Evolutionary conservation across 2,888 invertebrate genomes (phyloP).

Genomic region (Patella ulyssiponensis): DNA sequence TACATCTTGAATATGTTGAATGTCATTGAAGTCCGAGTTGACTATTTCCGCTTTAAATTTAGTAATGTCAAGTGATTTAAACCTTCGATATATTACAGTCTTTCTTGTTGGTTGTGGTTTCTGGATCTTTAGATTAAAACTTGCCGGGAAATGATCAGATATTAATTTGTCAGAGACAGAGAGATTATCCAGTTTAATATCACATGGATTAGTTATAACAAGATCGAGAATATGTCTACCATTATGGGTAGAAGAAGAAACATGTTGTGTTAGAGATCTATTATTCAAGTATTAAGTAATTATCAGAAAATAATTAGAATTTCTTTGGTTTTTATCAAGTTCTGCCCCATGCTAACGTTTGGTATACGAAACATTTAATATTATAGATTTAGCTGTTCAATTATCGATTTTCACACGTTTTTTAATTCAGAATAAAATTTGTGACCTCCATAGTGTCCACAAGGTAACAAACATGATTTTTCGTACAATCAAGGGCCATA

Average conservation of each 20-base stretch:
- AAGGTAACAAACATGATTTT: too few relatives aligned
- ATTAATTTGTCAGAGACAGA: conserved; percentile 6
- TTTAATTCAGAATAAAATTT: too few relatives aligned
- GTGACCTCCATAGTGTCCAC: too few relatives aligned
- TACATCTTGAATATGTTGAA: neutral
- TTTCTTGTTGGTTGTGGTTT: neutral
- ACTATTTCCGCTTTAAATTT: neutral
- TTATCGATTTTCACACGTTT: too few relatives aligned
- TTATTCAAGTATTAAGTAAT: neutral
- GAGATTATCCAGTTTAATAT: neutral
- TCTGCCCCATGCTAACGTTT: too few relatives aligned
- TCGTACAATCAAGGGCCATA: too few relatives aligned
- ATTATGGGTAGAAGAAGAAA: neutral
- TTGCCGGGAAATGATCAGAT: neutral
- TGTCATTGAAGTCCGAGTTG: neutral
- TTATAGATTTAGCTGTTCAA: too few relatives aligned
- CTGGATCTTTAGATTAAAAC: neutral
- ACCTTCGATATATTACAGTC: neutral
- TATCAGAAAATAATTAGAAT: too few relatives aligned
- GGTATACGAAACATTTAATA: too few relatives aligned
- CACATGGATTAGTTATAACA: conserved; percentile 6
- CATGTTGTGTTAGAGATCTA: neutral
- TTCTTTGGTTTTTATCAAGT: too few relatives aligned
- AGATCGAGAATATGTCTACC: conserved; percentile 8
- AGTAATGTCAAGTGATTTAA: conserved; percentile 5